Base-by-base conservation (phyloP, 1,140 invertebrate genomes). In the Drosophila tsacasi region DNA sequence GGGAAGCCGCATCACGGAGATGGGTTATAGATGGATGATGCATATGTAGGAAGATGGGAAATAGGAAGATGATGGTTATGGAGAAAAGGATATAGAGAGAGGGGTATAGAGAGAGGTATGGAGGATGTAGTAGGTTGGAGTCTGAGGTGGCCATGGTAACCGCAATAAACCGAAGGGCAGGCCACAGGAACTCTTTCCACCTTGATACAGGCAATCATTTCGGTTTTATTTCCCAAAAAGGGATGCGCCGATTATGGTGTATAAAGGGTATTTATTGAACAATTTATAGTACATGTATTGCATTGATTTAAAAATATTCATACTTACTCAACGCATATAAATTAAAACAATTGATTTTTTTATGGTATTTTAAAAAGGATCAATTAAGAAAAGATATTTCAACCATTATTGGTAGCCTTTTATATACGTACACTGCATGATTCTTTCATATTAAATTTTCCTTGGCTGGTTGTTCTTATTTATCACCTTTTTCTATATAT, bases 1-100 rank as follows among this genome's bases (percentile, higher is more conserved):
- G 32, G 37, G 72, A 57, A 76, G 59, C 67, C 44, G 44, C 49
- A 76, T 55, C 30, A 27, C 3, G 17, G 7, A 21, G n/a, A 25
- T 47, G 44, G 13, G 3, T 13, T 44, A 13, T 44, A 8, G 44
- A 21, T 35, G 5, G 12, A n/a, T n/a, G 44, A 8, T 19, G n/a
- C n/a, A n/a, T n/a, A 42, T 40, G 19, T 19, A 23, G 44, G 1
- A 37, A 19, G 40, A 47, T 47, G 52, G 19, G 10, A 23, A 10
- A 47, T 19, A 44, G 42, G 10, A 5, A 42, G n/a, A 19, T 19
- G n/a, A 13, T 21, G 44, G 0, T 13, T 47, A 47, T 15, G 13
- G 3, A 15, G 44, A 1, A 21, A 23, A 6, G 21, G 21, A 47
- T 49, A 27, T 17, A 9, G 21, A 9, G 23, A 49, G 47, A 12